Conservation (phyloP, 2,797 vertebrate species). For the Cyclura pinguis region DNA sequence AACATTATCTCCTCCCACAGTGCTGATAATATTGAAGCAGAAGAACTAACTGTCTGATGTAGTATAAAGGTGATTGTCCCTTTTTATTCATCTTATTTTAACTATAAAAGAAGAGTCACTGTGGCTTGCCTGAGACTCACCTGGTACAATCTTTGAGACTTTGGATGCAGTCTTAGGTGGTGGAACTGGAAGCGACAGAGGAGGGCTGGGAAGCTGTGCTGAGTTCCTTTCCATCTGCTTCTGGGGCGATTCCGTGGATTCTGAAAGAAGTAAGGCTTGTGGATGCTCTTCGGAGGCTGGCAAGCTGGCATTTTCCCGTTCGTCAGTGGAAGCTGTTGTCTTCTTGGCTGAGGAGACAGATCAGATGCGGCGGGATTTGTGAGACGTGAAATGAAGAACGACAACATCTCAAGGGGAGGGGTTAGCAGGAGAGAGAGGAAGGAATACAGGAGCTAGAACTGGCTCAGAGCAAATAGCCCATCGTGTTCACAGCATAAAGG, state of each 20-base stretch:
- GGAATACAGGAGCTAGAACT: slow-evolving; percentile 40
- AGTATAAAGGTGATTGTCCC: too few relatives aligned
- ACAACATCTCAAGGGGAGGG: slow-evolving; percentile 48
- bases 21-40: not conserved
- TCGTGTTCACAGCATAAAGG: slow-evolving; percentile 23
- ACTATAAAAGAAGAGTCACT: not conserved
- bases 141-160: slow-evolving; percentile 77
- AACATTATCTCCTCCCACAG: not conserved
- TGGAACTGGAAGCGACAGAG: slow-evolving; percentile 77
- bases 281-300: slow-evolving; percentile 74
- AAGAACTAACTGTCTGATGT: not conserved
- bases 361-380: slow-evolving; percentile 56
- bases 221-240: slow-evolving; percentile 74
- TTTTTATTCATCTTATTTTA: not conserved
- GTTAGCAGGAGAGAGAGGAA: not conserved
- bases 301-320: slow-evolving; percentile 69
- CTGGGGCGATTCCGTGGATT: slow-evolving; percentile 76
- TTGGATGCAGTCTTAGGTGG: slow-evolving; percentile 80
- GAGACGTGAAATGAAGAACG: slow-evolving; percentile 57
- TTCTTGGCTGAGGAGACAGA: slow-evolving; percentile 75
- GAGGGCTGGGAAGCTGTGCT: slow-evolving; percentile 80
- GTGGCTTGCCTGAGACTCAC: slow-evolving; percentile 64
- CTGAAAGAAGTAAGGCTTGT: slow-evolving; percentile 81
- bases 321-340: slow-evolving; percentile 69
- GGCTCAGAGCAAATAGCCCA: slow-evolving; percentile 37